Conservation (phyloP, 1,140 invertebrate species). For the Brachionus plicatilis region DNA sequence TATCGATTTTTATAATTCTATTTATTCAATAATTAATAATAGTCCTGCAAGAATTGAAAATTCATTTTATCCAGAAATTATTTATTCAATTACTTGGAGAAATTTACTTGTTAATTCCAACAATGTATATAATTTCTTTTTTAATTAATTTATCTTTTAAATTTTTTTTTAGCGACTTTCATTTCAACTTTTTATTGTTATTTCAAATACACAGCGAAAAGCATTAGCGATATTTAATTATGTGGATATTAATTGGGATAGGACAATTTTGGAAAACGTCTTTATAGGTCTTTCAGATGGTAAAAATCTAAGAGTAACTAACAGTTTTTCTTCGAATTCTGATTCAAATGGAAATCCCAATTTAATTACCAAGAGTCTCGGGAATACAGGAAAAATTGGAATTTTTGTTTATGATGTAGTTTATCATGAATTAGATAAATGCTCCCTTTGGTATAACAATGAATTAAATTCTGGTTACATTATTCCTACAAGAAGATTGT, state of each 20-base stretch:
- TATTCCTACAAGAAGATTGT: background rate
- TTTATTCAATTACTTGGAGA: background rate
- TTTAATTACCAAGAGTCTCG: background rate
- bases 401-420: background rate
- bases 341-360: background rate
- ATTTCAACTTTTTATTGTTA: background rate
- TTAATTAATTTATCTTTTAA: background rate
- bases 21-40: background rate
- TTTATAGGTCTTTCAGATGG: constrained; percentile 12
- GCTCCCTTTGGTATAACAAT: background rate
- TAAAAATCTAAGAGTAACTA: background rate
- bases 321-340: background rate
- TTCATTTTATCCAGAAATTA: background rate
- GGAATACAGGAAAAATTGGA: background rate
- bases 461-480: background rate
- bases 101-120: background rate
- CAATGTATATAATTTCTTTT: background rate
- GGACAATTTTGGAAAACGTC: background rate
- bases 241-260: background rate
- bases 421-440: background rate
- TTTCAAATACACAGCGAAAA: background rate
- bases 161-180: background rate
- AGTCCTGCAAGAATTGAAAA: too few species aligned
- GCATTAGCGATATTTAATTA: background rate
- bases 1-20: background rate